Base-by-base conservation (phyloP, 2,888 invertebrate species). In the Limnephilus lunatus region DNA sequence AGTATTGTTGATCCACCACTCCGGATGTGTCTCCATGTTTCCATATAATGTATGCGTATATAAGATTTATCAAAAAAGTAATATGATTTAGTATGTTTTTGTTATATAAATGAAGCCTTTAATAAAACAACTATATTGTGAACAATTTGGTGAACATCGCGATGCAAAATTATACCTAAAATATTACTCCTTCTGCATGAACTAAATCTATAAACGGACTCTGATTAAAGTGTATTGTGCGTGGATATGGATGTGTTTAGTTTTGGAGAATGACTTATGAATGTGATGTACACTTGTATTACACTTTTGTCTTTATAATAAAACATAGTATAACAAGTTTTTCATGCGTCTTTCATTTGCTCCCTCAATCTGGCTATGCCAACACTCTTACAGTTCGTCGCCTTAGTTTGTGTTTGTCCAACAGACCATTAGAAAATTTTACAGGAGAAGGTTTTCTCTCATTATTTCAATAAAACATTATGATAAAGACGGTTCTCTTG, bases 291-390 rank as follows among this genome's bases (percentile, higher is more conserved):
- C 82, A 91, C 48, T 80, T 91, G 91, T 91, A 88, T 91, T 82
- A 91, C 89, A 91, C 89, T 85, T 91, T 89, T 91, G 91, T 91
- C 91, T 91, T 86, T 89, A 89, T 91, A 91, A 91, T 91, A 91
- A 91, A 91, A 89, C 85, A 91, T 91, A 91, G 91, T 91, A 89
- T 83, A 89, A 91, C 85, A 31, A 91, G 80, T 91, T 91, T 83
- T 83, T 83, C 83, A 83, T 83, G 83, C 19, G 31, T 83, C 87
- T 87, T 87, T 87, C 85, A 35, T 87, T 87, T 11, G 19, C 32
- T 87, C 30, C 87, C 31, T 53, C 31, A 15, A 31, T 87, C 44
- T n/a, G 30, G 7, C 44, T 14, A 48, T 48, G 7, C 53, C 19
- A 25, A 4, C 25, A 25, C 25, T 19, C 53, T 68, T 3, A 68